These are phyloP conservation scores for Thereva nobilitata DNA, from an alignment of 2,888 invertebrate species.

Conservation along the genomic window DNA sequence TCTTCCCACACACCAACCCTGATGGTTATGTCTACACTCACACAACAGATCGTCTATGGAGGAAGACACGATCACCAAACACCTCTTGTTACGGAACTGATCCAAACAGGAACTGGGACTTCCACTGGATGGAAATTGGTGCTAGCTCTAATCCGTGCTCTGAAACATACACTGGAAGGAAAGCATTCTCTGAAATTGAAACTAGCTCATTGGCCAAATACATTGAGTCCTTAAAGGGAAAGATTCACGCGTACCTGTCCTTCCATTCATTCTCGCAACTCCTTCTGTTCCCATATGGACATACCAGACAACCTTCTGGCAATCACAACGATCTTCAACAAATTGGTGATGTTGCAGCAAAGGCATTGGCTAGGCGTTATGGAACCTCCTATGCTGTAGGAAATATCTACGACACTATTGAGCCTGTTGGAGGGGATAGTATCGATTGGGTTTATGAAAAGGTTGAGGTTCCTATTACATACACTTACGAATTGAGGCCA, in stretches of 20 bases:
- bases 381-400: constrained; percentile 58
- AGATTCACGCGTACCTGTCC: constrained; percentile 67
- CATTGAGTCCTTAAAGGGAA: constrained; percentile 59
- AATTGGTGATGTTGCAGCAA: constrained; percentile 48
- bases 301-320: constrained; percentile 60
- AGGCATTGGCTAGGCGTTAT: constrained; percentile 52
- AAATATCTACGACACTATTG: constrained; percentile 59
- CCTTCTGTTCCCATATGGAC: constrained; percentile 68
- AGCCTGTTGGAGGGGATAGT: constrained; percentile 64
- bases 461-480: constrained; percentile 63
- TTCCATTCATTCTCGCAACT: constrained; percentile 77
- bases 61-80: constrained; percentile 66
- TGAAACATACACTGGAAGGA: constrained; percentile 68
- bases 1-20: constrained; percentile 71
- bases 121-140: constrained; percentile 67
- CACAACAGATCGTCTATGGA: constrained; percentile 67
- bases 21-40: constrained; percentile 70
- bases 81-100: constrained; percentile 68
- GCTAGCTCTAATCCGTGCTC: constrained; percentile 63
- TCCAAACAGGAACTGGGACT: constrained; percentile 78
- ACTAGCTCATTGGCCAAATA: constrained; percentile 62
- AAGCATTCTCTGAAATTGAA: constrained; percentile 73
- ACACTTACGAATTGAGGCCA: constrained; percentile 65
- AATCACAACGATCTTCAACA: constrained; percentile 61
- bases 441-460: constrained; percentile 68